Percentiles rank a stretch among this genome's conserved stretches.
These are phyloP conservation scores for Diaperis boleti DNA, from an alignment of 2,888 invertebrate genomes.

Conservation along the genomic window DNA sequence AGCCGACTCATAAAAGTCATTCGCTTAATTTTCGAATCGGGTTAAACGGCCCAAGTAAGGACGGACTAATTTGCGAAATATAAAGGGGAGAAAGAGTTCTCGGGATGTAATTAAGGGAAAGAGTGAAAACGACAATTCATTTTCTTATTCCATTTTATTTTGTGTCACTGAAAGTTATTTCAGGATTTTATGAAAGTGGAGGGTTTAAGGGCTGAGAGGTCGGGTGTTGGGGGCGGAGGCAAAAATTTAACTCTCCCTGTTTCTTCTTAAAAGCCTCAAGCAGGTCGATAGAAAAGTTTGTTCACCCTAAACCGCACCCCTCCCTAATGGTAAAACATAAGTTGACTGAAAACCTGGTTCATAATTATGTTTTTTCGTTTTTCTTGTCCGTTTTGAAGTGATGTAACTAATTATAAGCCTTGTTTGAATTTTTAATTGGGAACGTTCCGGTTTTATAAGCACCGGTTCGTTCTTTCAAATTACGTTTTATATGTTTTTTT, in stretches of 20 bases:
- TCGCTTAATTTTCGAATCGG: conserved; percentile 46
- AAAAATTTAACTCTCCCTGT: conserved; percentile 59
- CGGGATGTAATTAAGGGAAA: conserved; percentile 55
- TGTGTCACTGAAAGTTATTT: conserved; percentile 60
- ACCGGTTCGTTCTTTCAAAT: conserved; percentile 1
- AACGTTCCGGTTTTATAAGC: conserved; percentile 13
- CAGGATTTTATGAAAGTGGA: conserved; percentile 57
- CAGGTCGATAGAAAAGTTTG: conserved; percentile 62
- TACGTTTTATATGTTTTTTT: conserved; percentile 2
- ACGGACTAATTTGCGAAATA: conserved; percentile 44
- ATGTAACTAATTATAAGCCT: conserved; percentile 37
- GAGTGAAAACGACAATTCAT: conserved; percentile 61
- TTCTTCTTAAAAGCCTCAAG: conserved; percentile 57
- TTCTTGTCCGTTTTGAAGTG: conserved; percentile 26
- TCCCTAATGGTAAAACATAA: conserved; percentile 54
- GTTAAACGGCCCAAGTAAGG: conserved; percentile 49
- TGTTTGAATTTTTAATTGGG: conserved; percentile 38
- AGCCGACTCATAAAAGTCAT: conserved; percentile 2
- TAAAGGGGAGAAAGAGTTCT: conserved; percentile 27
- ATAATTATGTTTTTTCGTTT: conserved; percentile 29
- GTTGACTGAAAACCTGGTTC: conserved; percentile 46
- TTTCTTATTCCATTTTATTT: conserved; percentile 60
- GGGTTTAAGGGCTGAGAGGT: conserved; percentile 22
- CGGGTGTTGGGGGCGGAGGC: conserved; percentile 30
- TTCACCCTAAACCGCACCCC: conserved; percentile 59